Base-by-base conservation (phyloP, 64 coral and sea anemone species). In the Montipora sp. region DNA sequence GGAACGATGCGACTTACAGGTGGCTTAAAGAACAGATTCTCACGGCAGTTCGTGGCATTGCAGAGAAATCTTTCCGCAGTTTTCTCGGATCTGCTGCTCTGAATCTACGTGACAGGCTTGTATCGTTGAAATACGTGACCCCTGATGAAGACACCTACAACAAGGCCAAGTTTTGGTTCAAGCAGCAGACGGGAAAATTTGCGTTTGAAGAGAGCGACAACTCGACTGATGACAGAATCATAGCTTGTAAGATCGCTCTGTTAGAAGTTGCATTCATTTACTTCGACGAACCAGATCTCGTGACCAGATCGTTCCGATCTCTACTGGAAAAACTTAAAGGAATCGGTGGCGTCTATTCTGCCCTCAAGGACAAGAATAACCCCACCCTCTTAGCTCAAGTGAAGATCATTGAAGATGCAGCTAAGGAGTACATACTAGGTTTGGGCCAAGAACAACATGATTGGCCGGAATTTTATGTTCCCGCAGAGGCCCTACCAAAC, bases 11-110 rank as follows among this genome's bases (percentile, higher is more conserved):
- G 5, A 94, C 92, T 7, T 94, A 92, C 27, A 73, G 95, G 21
- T 98, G 92, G 95, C 46, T 98, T 1, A 91, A 94, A 73, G 92
- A 98, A 14, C 95, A 94, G 21, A 82, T 98, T 23, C 47, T 84
- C 5, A 50, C 16, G 11, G 83, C 69, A 20, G 19, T 98, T n/a
- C 59, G 94, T 27, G 75, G 61, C 8, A 61, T 98, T 7, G 76
- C 73, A 72, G 84, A 83, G 50, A 80, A 89, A 15, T n/a, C 70
- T 16, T 93, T 87, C 68, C 85, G 84, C 5, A 93, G 90, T 51
- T 88, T 84, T 5, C 77, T 98, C 48, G 88, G 89, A 0, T 81
- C 70, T 16, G 83, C 95, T 43, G 95, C 95, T 11, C 57, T 94
- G 36, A 92, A 87, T 18, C 24, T 98, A 18, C 88, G 89, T 45